Base-by-base conservation (phyloP, 2,888 invertebrate genomes). In the Drosophila neoperkinsi region DNA sequence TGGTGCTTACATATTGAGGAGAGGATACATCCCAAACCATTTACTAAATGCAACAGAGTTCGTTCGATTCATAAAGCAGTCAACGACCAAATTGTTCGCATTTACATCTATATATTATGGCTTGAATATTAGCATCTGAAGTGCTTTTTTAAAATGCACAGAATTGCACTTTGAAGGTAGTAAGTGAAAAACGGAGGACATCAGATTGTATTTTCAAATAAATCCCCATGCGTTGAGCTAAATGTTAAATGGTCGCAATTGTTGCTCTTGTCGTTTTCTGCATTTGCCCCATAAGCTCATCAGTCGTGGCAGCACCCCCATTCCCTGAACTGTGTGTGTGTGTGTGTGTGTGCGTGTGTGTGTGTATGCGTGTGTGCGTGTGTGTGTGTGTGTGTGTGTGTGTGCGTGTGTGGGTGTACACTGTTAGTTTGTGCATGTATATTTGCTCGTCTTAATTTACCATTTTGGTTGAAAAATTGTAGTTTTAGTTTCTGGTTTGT, bases 221-320 rank as follows among this genome's bases (percentile, higher is more conserved):
- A 60, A 60, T 57, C 33, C 34, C 16, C 28, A 52, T 53, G 21
- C 43, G 33, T 49, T 64, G 49, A 50, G 34, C 72, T 36, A 69
- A 83, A 83, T 85, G 75, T 72, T 86, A 70, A 86, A 86, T 83
- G 86, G 55, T 71, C 59, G 58, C 78, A 75, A 65, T 81, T 83
- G 68, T 67, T 80, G 55, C 63, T 65, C 57, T 53, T 62, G 68
- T 63, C 53, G 46, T 66, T 66, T 58, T 69, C 50, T 58, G 51
- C 52, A 65, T 31, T 66, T 57, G 1, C 49, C 34, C 49, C 38
- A 28, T 21, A 50, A 70, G 71, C 52, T 60, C 46, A 30, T 56
- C 67, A 30, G 28, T 28, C 33, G n/a, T 46, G 21, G n/a, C 31
- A 28, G 31, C 11, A 11, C 6, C n/a, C 16, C 18, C 21, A 9